Evolutionary conservation across 2,797 vertebrate genomes (phyloP).

Genomic region (Uromys caudimaculatus): DNA sequence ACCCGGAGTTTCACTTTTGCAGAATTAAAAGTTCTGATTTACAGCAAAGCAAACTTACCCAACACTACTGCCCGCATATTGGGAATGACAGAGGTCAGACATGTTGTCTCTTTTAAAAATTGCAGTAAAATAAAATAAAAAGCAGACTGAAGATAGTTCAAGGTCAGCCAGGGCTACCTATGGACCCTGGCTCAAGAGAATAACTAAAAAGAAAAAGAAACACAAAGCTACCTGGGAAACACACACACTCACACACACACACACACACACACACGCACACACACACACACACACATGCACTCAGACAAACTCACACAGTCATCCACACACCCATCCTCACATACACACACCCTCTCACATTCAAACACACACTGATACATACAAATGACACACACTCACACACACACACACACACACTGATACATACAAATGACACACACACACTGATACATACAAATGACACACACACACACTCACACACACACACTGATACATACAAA

Average conservation of each 20-base stretch:
- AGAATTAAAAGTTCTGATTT: background rate
- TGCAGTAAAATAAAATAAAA: background rate
- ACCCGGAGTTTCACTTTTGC: slow-evolving; percentile 20
- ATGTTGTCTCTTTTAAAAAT: background rate
- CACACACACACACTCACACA: background rate
- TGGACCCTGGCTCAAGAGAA: background rate
- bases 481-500: background rate
- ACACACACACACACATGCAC: background rate
- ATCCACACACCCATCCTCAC: background rate
- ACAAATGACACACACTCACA: background rate
- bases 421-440: background rate
- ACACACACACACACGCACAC: background rate
- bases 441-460: too few species aligned
- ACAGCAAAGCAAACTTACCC: background rate
- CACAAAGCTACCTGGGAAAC: background rate
- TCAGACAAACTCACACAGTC: background rate
- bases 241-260: background rate
- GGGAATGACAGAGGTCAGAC: background rate
- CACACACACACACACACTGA: background rate
- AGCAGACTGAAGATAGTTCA: background rate
- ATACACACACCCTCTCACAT: too few species aligned
- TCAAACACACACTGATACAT: too few species aligned
- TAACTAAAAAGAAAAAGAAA: background rate
- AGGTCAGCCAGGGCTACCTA: background rate
- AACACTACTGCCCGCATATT: background rate